Conservation (phyloP, 1,140 invertebrate species). For the Cotesia vestalis region DNA sequence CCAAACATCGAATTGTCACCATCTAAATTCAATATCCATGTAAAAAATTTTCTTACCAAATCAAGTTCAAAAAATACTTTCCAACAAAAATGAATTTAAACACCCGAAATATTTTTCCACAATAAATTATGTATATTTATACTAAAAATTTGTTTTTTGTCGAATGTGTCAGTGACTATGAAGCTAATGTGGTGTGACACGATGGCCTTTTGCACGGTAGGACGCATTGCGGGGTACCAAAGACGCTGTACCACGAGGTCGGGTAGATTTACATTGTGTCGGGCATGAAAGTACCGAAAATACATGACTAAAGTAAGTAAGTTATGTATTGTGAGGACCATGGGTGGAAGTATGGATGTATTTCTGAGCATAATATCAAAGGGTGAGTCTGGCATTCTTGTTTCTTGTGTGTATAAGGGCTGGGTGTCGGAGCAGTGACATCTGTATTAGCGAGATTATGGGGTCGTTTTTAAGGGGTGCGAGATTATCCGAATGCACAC, state of each 20-base stretch:
- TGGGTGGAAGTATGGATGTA: not conserved
- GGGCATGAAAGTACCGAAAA: constrained; percentile 3
- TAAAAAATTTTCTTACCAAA: too few relatives aligned
- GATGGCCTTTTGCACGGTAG: constrained; percentile 13
- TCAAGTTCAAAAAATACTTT: too few relatives aligned
- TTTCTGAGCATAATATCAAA: constrained; percentile 22
- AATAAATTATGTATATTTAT: too few relatives aligned
- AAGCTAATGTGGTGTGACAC: constrained; percentile 37
- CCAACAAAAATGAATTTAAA: too few relatives aligned
- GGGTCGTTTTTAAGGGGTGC: constrained; percentile 37
- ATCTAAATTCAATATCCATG: too few relatives aligned
- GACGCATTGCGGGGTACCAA: too few relatives aligned
- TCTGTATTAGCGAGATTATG: constrained; percentile 48
- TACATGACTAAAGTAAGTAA: not conserved
- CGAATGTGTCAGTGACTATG: too few relatives aligned
- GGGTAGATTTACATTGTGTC: constrained; percentile 1
- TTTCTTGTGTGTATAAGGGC: constrained; percentile 20
- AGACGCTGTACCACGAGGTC: not conserved
- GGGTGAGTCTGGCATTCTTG: constrained; percentile 18
- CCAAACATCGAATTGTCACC: too few relatives aligned
- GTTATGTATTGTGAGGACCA: too few relatives aligned
- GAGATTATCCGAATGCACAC: constrained; percentile 17
- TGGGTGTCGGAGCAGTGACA: constrained; percentile 38
- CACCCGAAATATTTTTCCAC: too few relatives aligned
- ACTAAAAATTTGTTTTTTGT: too few relatives aligned